Percentiles rank a stretch among this genome's conserved stretches.
These are phyloP conservation scores for Antrozous pallidus DNA, from an alignment of 2,797 vertebrate species.

Conservation along the genomic window DNA sequence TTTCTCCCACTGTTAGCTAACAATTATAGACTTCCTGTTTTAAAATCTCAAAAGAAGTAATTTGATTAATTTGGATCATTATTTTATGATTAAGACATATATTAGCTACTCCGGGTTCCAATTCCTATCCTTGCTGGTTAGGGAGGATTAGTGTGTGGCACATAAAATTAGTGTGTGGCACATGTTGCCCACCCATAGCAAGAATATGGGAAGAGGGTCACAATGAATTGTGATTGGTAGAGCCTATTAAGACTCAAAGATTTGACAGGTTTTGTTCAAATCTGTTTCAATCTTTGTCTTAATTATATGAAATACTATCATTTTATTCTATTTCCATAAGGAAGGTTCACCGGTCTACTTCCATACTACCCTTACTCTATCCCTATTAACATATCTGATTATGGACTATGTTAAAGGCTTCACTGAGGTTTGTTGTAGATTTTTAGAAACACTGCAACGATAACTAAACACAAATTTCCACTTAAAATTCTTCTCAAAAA, in stretches of 20 bases:
- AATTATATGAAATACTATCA: neutral
- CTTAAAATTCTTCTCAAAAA: neutral
- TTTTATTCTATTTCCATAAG: neutral
- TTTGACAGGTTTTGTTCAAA: neutral
- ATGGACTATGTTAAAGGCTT: neutral
- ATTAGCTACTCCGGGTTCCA: neutral
- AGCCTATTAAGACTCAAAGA: neutral
- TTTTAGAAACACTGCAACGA: neutral
- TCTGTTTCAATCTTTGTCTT: neutral
- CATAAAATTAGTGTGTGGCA: neutral
- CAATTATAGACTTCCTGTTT: neutral
- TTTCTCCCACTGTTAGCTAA: neutral
- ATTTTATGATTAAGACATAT: neutral
- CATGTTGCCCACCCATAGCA: neutral
- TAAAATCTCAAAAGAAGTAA: neutral
- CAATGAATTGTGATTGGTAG: neutral
- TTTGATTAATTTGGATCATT: neutral
- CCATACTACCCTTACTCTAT: rapidly evolving
- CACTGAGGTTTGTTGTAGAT: neutral
- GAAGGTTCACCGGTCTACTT: neutral
- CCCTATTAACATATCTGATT: neutral
- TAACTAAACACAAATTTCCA: neutral
- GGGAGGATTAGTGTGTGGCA: neutral
- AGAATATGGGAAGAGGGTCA: neutral
- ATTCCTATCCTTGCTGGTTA: neutral